Percentiles rank a stretch among this genome's conserved stretches.
Conservation (phyloP, 1,140 invertebrate species). For the silkworm (Bombyx mori) region ASM3026992v2 NC_085125.1:5466501-5467000, state of each 20-base stretch:
- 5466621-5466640: too few species aligned
- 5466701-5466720: neutral
- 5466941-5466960: conserved; percentile 24
- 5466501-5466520: too few species aligned
- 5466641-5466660: conserved; percentile 19
- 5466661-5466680: conserved; percentile 10
- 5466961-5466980: conserved; percentile 26
- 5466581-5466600: too few species aligned
- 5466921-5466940: conserved; percentile 13
- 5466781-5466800: too few species aligned
- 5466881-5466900: conserved; percentile 24
- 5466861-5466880: conserved; percentile 17
- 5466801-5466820: too few species aligned
- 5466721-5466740: conserved; percentile 8
- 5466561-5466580: too few species aligned
- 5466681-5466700: neutral
- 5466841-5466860: conserved; percentile 9
- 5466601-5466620: too few species aligned
- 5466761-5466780: conserved; percentile 20
- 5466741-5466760: conserved; percentile 19
- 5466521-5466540: too few species aligned
- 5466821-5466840: too few species aligned
- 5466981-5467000: neutral
- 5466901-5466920: conserved; percentile 19
- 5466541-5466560: too few species aligned